Evolutionary conservation across 2,113 vertebrate species (phyloP).

Genomic region (Sphyrna mokarran): DNA sequence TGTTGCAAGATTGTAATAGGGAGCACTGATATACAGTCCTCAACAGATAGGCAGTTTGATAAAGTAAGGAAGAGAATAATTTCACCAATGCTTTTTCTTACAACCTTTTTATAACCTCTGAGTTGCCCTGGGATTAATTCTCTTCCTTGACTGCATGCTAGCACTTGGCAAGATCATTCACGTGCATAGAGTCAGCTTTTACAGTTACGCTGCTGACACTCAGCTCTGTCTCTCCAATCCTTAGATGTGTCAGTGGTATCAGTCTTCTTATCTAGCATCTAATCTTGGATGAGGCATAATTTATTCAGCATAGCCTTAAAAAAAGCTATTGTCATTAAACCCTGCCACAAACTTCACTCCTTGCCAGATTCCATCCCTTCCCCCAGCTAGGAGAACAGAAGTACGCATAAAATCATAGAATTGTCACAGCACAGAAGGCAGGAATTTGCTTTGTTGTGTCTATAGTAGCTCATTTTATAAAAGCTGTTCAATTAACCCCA

Average conservation of each 20-base stretch:
- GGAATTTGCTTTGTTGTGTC: no score
- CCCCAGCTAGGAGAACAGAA: no score
- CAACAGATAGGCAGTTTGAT: background rate
- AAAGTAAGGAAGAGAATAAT: background rate
- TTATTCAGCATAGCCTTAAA: no score
- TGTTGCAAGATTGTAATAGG: background rate
- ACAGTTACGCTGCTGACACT: background rate
- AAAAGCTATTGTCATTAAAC: no score
- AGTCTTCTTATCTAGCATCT: background rate
- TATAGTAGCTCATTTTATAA: no score
- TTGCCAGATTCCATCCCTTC: no score
- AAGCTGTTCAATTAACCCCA: no score
- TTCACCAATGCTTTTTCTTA: background rate
- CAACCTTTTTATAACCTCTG: background rate
- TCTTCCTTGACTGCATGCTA: background rate
- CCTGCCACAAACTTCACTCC: no score
- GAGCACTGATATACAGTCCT: background rate
- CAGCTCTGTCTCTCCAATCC: background rate
- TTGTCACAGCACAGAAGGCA: no score
- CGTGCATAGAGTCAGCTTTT: background rate
- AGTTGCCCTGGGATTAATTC: background rate
- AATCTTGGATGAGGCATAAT: no score
- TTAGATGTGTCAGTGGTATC: background rate
- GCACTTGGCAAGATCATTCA: background rate
- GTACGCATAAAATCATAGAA: no score